A percentile compares a stretch with the other conserved stretches of the same genome.
Conservation (phyloP, 1,140 invertebrate species). For the Drosophila navojoa region DNA sequence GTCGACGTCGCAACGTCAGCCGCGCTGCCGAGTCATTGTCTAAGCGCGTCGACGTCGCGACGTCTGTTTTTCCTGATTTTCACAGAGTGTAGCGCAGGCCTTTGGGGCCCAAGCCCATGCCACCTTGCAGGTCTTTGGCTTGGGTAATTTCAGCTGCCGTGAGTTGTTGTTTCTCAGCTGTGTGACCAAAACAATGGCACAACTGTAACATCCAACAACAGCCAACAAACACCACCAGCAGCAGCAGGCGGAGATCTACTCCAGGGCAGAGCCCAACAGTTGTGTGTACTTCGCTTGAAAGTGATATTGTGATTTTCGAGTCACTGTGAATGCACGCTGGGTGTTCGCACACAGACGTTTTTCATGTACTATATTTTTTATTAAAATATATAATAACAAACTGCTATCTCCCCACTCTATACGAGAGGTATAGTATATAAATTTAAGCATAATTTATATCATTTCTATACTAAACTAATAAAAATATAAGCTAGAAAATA, state of each 20-base stretch:
- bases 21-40: constrained; percentile 57
- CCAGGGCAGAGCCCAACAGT: constrained; percentile 38
- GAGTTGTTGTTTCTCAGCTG: constrained; percentile 75
- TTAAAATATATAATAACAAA: no score
- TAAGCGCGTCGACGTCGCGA: constrained; percentile 47
- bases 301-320: constrained; percentile 42
- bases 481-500: no score
- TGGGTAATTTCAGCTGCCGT: constrained; percentile 78
- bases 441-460: no score
- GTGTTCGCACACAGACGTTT: neutral
- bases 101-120: constrained; percentile 48
- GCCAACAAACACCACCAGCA: neutral
- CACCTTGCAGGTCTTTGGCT: constrained; percentile 75
- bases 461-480: no score
- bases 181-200: constrained; percentile 77
- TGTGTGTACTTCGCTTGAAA: constrained; percentile 35
- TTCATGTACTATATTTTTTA: neutral
- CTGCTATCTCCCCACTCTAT: no score
- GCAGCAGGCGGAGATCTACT: constrained; percentile 59
- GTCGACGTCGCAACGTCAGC: constrained; percentile 11
- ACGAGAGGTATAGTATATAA: no score
- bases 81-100: constrained; percentile 60
- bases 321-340: constrained; percentile 25
- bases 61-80: constrained; percentile 76
- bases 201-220: constrained; percentile 46